Base-by-base conservation (phyloP, 1,140 invertebrate genomes). In the Lycorma delicatula region DNA sequence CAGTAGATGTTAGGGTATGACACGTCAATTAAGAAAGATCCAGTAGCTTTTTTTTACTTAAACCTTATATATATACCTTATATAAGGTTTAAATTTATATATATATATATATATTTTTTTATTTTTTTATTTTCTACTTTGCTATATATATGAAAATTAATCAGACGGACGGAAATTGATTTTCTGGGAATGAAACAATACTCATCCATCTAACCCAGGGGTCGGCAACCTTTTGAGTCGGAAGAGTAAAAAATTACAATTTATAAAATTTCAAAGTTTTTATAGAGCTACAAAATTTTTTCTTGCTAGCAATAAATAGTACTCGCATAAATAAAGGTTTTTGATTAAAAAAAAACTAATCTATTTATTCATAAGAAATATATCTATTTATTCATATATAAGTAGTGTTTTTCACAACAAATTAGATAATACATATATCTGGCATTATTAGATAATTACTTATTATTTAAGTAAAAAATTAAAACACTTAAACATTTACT, bases 201-300 rank as follows among this genome's bases (percentile, higher is more conserved):
- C n/a, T n/a, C n/a, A n/a, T n/a, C n/a, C n/a, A n/a, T n/a, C n/a
- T 38, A 38, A 18, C 3, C 13, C 36, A 38, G 36, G 36, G 36
- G 36, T 38, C 36, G 4, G 4, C 36, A 38, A 38, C 36, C 36
- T 38, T 38, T 38, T 38, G 36, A 38, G 36, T 38, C 13, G 36
- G 36, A 38, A 38, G 36, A 51, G 48, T 51, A 22, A 26, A 51
- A 51, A 51, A 51, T 51, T 51, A 51, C 48, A 51, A 51, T 51
- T 51, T 51, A 51, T 26, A 28, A 51, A 51, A 27, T 51, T 51
- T 29, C 23, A 51, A 51, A 29, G 23, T 28, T 51, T 51, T 51
- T 27, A 51, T 27, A 29, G 26, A 29, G 23, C 48, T 12, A 28
- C 23, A 51, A 51, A 51, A 51, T 27, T 51, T 51, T 27, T 51